Percentiles rank a stretch among this genome's conserved stretches.
These are phyloP conservation scores for Orchesella flavescens DNA, from an alignment of 2,888 invertebrate species.

Conservation along the genomic window DNA sequence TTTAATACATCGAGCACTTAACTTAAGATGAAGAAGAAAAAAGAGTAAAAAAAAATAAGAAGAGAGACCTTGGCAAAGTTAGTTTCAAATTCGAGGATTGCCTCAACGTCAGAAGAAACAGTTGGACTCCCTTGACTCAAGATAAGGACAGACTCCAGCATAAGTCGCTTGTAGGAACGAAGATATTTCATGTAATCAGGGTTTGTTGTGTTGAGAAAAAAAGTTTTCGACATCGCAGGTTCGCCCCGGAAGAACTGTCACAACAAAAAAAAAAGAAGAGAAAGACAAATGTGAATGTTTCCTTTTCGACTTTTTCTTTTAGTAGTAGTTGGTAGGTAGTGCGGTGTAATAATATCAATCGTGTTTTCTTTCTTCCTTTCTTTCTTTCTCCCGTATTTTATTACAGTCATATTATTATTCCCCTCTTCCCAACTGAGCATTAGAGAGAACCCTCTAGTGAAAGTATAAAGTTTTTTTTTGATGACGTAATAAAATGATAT, in stretches of 20 bases:
- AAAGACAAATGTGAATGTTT: slow-evolving; percentile 49
- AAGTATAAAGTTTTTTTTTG: neutral
- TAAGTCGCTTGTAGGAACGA: slow-evolving; percentile 75
- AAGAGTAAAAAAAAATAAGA: slow-evolving; percentile 65
- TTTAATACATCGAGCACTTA: too few relatives aligned
- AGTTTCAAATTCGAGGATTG: slow-evolving; percentile 75
- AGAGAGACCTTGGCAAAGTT: slow-evolving; percentile 75
- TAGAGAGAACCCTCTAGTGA: neutral
- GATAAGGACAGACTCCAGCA: slow-evolving; percentile 74
- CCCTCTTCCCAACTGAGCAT: too few relatives aligned
- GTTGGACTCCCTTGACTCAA: slow-evolving; percentile 74
- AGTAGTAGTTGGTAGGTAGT: neutral
- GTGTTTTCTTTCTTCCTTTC: neutral
- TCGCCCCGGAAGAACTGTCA: slow-evolving; percentile 76
- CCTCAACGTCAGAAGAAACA: slow-evolving; percentile 73
- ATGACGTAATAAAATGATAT: neutral
- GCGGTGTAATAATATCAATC: neutral
- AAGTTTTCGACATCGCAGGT: slow-evolving; percentile 74
- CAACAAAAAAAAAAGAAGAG: slow-evolving; percentile 50
- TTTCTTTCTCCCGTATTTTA: neutral
- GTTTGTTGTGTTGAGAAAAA: slow-evolving; percentile 75
- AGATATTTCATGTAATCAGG: slow-evolving; percentile 74
- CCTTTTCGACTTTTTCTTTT: slow-evolving; percentile 1
- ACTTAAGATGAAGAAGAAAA: neutral
- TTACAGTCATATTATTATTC: neutral